Evolutionary conservation across 2,113 vertebrate species (phyloP).

Genomic region (Marmota flaviventris): DNA sequence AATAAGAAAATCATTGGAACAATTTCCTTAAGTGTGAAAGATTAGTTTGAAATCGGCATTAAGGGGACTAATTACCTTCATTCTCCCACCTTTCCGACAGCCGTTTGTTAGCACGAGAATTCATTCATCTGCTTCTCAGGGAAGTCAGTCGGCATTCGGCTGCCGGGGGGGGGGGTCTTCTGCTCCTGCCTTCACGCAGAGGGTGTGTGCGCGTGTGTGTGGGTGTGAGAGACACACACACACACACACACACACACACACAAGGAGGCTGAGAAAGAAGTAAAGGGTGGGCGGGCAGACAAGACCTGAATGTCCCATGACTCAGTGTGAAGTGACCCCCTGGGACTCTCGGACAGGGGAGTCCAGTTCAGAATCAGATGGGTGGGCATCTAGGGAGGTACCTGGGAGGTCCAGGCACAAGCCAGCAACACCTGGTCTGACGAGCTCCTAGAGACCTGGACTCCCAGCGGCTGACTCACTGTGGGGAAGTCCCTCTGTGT

Average conservation of each 20-base stretch:
- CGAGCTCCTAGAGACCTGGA: too few species aligned
- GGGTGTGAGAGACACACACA: not conserved
- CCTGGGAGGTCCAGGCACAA: not conserved
- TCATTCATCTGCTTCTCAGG: slow-evolving; percentile 71
- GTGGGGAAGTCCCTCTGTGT: not conserved
- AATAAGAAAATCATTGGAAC: slow-evolving; percentile 87
- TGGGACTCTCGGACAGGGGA: too few species aligned
- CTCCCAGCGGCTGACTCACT: not conserved
- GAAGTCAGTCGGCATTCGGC: slow-evolving; percentile 51
- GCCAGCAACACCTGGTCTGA: accelerated
- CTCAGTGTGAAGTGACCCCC: not conserved
- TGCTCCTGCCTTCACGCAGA: not conserved
- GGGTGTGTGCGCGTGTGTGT: not conserved
- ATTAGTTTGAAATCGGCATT: slow-evolving; percentile 86
- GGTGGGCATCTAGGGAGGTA: not conserved
- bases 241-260: too few species aligned
- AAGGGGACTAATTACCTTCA: slow-evolving; percentile 84
- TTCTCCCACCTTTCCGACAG: slow-evolving; percentile 81
- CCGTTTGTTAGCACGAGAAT: slow-evolving; percentile 72
- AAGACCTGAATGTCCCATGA: not conserved
- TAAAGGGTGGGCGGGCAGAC: accelerated
- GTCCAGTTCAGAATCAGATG: too few species aligned
- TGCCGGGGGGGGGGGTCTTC: not conserved
- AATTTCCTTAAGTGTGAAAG: slow-evolving; percentile 88
- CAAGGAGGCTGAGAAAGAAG: not conserved